phyloP scores from a whole-genome alignment of 1,140 invertebrate genomes.

The Aethina tumida region DNA sequence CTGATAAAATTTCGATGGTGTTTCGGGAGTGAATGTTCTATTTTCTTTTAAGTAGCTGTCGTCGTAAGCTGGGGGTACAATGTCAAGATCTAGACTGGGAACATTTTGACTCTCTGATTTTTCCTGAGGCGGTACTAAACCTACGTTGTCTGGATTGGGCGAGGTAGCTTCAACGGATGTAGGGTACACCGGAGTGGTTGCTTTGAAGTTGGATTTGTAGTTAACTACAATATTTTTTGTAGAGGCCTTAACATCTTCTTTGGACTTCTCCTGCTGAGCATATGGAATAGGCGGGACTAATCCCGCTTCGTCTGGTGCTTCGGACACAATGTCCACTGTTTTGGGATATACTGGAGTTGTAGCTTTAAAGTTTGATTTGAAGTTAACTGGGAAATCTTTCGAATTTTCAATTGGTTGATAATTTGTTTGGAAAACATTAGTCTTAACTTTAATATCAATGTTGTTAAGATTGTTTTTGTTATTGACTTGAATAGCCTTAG shows the following conservation, averaged over 20 bases:
- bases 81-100: neutral
- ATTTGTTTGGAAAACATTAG: slow-evolving; percentile 10
- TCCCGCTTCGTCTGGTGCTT: slow-evolving; percentile 16
- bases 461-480: slow-evolving; percentile 7
- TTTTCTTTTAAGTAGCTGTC: slow-evolving; percentile 1
- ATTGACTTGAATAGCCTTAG: slow-evolving; percentile 6
- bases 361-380: slow-evolving; percentile 25
- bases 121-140: slow-evolving; percentile 14
- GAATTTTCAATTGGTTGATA: slow-evolving; percentile 20
- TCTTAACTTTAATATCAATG: neutral
- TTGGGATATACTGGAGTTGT: slow-evolving; percentile 32
- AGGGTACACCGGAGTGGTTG: slow-evolving; percentile 28
- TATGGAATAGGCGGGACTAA: slow-evolving; percentile 18
- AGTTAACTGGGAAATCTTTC: slow-evolving; percentile 24
- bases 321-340: slow-evolving; percentile 15
- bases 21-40: neutral
- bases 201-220: slow-evolving; percentile 21
- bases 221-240: slow-evolving; percentile 10
- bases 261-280: neutral
- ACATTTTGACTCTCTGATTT: neutral
- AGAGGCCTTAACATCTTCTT: neutral
- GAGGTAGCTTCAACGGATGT: slow-evolving; percentile 18
- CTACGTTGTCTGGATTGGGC: slow-evolving; percentile 16
- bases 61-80: neutral
- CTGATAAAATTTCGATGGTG: slow-evolving; percentile 18